Evolutionary conservation across 1,140 invertebrate species (phyloP).

Genomic region (Archegozetes longisetosus): DNA sequence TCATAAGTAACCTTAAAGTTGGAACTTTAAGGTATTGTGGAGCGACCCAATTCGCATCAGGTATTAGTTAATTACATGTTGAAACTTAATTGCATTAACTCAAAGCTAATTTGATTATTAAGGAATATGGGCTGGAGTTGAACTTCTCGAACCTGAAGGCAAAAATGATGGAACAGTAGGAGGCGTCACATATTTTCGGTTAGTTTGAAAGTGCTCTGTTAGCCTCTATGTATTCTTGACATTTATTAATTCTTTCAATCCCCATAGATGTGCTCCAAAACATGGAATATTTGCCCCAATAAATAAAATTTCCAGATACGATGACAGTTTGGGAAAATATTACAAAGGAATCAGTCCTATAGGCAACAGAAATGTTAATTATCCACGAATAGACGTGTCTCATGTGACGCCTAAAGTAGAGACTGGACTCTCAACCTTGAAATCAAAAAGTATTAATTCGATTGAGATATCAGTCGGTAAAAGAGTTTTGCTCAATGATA

Average conservation of each 20-base stretch:
- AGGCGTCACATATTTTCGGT: slow-evolving; percentile 74
- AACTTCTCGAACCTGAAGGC: slow-evolving; percentile 81
- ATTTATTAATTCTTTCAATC: slow-evolving; percentile 97
- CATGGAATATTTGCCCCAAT: slow-evolving; percentile 82
- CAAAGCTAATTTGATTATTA: slow-evolving; percentile 67
- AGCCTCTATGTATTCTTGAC: too few relatives aligned
- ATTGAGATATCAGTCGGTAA: slow-evolving; percentile 30
- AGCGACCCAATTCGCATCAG: neutral
- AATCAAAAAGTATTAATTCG: too few relatives aligned
- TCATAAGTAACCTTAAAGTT: slow-evolving; percentile 60
- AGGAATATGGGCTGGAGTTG: slow-evolving; percentile 76
- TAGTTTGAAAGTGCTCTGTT: too few relatives aligned
- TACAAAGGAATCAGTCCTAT: too few relatives aligned
- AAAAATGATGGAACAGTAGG: slow-evolving; percentile 77
- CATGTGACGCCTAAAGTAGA: slow-evolving; percentile 33
- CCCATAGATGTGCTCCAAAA: slow-evolving; percentile 67
- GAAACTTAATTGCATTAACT: too few relatives aligned
- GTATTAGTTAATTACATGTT: neutral
- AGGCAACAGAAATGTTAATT: too few relatives aligned
- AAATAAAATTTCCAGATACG: slow-evolving; percentile 49
- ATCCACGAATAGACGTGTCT: slow-evolving; percentile 31
- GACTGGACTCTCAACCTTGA: too few relatives aligned
- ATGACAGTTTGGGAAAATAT: too few relatives aligned
- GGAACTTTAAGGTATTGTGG: slow-evolving; percentile 60
- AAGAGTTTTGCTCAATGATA: slow-evolving; percentile 34